Percentiles rank a stretch among this genome's conserved stretches.
These are phyloP conservation scores for Ptychoptera albimana DNA, from an alignment of 2,888 invertebrate species.

Conservation along the genomic window DNA sequence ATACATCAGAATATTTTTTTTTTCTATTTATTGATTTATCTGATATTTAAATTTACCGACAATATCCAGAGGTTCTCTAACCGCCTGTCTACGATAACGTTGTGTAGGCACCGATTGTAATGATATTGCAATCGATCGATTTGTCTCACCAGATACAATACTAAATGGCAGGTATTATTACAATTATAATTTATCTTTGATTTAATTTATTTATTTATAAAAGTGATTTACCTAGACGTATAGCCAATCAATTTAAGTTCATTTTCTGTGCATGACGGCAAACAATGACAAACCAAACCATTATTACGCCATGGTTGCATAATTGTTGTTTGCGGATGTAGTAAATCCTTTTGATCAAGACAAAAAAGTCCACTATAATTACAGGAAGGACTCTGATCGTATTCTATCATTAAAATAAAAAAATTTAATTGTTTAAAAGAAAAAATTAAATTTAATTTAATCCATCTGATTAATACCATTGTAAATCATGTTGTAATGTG, in stretches of 20 bases:
- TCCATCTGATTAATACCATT: constrained; percentile 27
- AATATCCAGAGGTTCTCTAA: constrained; percentile 29
- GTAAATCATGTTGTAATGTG: constrained; percentile 46
- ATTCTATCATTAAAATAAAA: constrained; percentile 6
- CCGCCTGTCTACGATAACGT: constrained; percentile 33
- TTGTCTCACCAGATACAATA: neutral
- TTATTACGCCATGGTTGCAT: constrained; percentile 41
- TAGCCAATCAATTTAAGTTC: constrained; percentile 35
- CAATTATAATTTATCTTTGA: neutral
- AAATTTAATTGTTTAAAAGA: neutral
- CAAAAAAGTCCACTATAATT: constrained; percentile 45
- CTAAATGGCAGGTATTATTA: no score
- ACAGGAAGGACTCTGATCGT: constrained; percentile 27
- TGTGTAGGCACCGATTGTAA: constrained; percentile 25
- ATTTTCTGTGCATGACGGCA: constrained; percentile 53
- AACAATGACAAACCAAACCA: constrained; percentile 44
- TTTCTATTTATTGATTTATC: neutral
- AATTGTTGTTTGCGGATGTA: constrained; percentile 25
- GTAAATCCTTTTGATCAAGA: constrained; percentile 37
- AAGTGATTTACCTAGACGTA: constrained; percentile 5
- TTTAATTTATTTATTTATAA: neutral
- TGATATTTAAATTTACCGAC: constrained; percentile 12
- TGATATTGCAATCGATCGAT: constrained; percentile 8
- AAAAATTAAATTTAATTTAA: neutral
- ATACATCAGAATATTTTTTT: constrained; percentile 3